These are phyloP conservation scores for Sphaeridia pumilis DNA, from an alignment of 2,888 invertebrate genomes.

Conservation along the genomic window DNA sequence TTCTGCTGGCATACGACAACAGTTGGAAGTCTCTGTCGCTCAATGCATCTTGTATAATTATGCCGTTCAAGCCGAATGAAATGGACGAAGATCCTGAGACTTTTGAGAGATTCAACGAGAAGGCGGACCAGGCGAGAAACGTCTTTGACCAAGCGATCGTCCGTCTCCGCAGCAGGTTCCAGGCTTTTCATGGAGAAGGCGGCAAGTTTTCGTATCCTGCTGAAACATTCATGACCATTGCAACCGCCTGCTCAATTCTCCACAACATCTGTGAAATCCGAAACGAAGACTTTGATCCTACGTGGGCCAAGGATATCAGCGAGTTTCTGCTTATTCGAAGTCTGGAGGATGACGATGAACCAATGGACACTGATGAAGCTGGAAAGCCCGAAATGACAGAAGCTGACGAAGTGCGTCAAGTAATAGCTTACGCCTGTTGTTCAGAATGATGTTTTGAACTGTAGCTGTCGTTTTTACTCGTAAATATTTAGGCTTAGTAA, in stretches of 20 bases:
- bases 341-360: background rate
- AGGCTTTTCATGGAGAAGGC: conserved; percentile 27
- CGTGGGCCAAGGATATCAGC: conserved; percentile 18
- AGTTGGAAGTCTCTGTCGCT: background rate
- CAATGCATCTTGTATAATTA: background rate
- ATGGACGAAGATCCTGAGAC: conserved; percentile 6
- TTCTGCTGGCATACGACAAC: background rate
- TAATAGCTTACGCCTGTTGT: background rate
- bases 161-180: conserved; percentile 23
- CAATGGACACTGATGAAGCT: background rate
- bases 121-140: conserved; percentile 12
- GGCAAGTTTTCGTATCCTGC: conserved; percentile 28
- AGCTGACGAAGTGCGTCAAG: background rate
- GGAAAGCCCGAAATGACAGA: background rate
- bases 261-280: conserved; percentile 29
- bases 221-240: conserved; percentile 28
- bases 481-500: too few species aligned
- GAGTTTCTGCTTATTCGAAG: conserved; percentile 17
- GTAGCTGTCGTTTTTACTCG: too few species aligned
- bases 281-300: conserved; percentile 17
- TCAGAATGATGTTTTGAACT: too few species aligned
- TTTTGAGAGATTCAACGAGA: conserved; percentile 18
- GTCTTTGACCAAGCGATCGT: conserved; percentile 21
- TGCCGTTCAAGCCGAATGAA: background rate
- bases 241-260: conserved; percentile 25